Evolutionary conservation across 2,888 invertebrate genomes (phyloP), one percentile per base, ranked within the genome.

Genomic region (Mythimna loreyi): DNA sequence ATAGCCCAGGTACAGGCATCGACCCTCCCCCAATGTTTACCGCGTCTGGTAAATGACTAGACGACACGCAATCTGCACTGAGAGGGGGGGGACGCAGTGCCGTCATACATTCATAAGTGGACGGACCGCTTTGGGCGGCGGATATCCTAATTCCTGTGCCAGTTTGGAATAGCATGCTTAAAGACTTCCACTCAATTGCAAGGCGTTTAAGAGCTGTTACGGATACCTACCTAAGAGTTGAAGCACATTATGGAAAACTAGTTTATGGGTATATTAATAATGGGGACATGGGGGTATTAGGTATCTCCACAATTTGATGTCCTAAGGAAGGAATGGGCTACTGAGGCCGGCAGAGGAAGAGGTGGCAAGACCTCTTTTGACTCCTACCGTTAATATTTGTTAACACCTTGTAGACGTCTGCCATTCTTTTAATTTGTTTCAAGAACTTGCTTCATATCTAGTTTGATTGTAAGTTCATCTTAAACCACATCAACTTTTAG

Each of bases 1-100:
- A 81, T 72, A 47, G 65, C 53, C 69, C 59, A 72, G 75, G 83
- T 77, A 67, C 59, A 55, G 74, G 33, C 60, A 52, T 64, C 73
- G 62, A 72, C 83, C 86, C 83, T 84, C 78, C 86, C 85, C 80
- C 85, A 72, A 78, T 85, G 83, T 86, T 89, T 86, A 85, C 81
- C 78, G 81, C 83, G 89, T 86, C 87, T 88, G 78, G 84, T 85
- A 86, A 91, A 91, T 86, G 90, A 87, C 91, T 90, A 89, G 89
- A 88, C 90, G 87, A 88, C 92, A 92, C 90, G 91, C 86, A 77
- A 85, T 85, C 85, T 86, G 87, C 86, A 88, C 84, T 87, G 86
- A 74, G 87, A 88, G 89, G 89, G 89, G 89, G 91, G 89, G 85
- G 85, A 86, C 83, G 82, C 83, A 79, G 85, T 81, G 81, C 80